These are phyloP conservation scores for Sphenodon punctatus DNA, from an alignment of 2,797 vertebrate genomes.

Conservation along the genomic window DNA sequence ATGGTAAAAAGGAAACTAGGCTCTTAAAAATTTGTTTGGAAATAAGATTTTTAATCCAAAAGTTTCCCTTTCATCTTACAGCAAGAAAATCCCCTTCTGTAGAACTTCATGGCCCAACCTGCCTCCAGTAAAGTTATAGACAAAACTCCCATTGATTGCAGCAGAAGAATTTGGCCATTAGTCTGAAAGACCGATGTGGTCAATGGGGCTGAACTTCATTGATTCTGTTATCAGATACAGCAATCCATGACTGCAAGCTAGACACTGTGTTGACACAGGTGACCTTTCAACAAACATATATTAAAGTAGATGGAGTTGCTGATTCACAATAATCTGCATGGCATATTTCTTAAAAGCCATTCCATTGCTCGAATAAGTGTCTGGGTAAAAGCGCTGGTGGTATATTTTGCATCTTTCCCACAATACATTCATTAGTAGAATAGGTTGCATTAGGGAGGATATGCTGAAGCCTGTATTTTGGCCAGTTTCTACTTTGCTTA, in stretches of 20 bases:
- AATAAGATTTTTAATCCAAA: neutral
- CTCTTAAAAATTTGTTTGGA: too few species aligned
- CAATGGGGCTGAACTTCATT: constrained; percentile 23
- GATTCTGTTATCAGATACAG: constrained; percentile 39
- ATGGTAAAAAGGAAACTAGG: too few species aligned
- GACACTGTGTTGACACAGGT: constrained; percentile 6
- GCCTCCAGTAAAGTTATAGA: neutral
- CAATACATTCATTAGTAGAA: constrained; percentile 7
- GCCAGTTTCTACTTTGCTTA: neutral
- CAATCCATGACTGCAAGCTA: constrained; percentile 34
- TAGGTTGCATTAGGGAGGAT: neutral
- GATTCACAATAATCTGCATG: constrained; percentile 29
- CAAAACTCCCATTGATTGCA: constrained; percentile 8
- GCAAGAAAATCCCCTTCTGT: neutral
- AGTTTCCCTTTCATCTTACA: neutral
- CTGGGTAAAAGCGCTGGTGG: neutral
- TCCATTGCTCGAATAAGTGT: neutral
- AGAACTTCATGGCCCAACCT: neutral
- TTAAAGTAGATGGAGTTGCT: constrained; percentile 49
- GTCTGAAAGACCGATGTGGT: constrained; percentile 13
- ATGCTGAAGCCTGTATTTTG: neutral
- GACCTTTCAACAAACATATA: constrained; percentile 22
- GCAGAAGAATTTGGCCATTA: constrained; percentile 12
- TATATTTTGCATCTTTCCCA: neutral
- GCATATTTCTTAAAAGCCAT: neutral